Base-by-base conservation (phyloP, 2,888 invertebrate species). In the Hanleya hanleyi region DNA sequence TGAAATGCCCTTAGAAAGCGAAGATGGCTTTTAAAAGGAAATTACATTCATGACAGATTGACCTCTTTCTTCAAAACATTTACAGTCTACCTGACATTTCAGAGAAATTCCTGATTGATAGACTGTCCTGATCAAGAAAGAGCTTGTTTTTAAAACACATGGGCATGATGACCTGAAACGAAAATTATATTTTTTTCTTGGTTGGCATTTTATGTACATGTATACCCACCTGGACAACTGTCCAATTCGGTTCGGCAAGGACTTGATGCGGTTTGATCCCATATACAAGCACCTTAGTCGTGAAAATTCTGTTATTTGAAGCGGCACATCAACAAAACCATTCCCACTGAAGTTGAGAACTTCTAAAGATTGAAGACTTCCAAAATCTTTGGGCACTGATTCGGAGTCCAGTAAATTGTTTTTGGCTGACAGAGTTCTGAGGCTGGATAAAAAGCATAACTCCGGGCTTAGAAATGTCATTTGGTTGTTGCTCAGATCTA, bases 331-430 rank as follows among this genome's bases (percentile, higher is more conserved):
- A 37, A 93, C 94, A 69, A 99, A 91, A 75, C 93, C 92, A 91
- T 99, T 99, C 9, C 99, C 99, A 91, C 97, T 97, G 41, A 99
- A 92, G 92, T 99, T 98, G n/a, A 99, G 91, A 88, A 97, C 96
- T 86, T 94, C 94, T 33, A 99, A 91, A 1, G 92, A 92, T 74
- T 91, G 92, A 35, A 93, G 92, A 74, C 94, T 92, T 33, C 93
- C 93, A 86, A 98, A 94, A 71, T 94, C 93, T 91, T 98, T 98
- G 4, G 98, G 97, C 81, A 98, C 91, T n/a, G 95, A 95, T 76
- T 94, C 94, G 85, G 95, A 95, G 1, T 94, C 94, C 62, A 99
- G 91, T 72, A 93, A 92, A 91, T 99, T 99, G 90, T 98, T 97
- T 92, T 96, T 96, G 1, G 95, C 96, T 74, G 96, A 94, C 61